Percentiles rank a stretch among this genome's conserved stretches.
Evolutionary conservation across 1,140 invertebrate species (phyloP).

Genomic region (Eurosta solidaginis): DNA sequence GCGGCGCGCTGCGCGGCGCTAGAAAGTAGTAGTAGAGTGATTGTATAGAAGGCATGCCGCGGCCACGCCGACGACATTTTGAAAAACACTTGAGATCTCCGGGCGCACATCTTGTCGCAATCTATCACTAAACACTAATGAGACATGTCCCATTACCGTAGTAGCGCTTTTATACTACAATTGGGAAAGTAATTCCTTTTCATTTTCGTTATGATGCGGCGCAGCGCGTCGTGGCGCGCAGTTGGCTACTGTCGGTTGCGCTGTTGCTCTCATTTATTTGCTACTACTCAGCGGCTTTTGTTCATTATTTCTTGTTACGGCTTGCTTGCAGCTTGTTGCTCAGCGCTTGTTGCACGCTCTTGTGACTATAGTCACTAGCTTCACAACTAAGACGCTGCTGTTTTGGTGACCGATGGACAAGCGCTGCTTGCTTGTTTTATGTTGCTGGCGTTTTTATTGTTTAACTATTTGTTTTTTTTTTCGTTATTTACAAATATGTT

Average conservation of each 20-base stretch:
- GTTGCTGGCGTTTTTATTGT: background rate
- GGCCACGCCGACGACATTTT: slow-evolving; percentile 11
- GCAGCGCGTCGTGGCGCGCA: background rate
- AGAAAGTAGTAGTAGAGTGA: slow-evolving; percentile 9
- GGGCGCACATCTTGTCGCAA: slow-evolving; percentile 57
- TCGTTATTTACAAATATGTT: slow-evolving; percentile 1
- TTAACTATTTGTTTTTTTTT: background rate
- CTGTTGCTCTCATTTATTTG: background rate
- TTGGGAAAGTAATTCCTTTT: slow-evolving; percentile 56
- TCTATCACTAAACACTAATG: slow-evolving; percentile 59
- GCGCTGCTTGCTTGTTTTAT: background rate
- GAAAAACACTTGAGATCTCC: slow-evolving; percentile 45
- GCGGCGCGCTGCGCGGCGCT: background rate
- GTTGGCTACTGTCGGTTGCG: background rate
- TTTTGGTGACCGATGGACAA: background rate
- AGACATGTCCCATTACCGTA: slow-evolving; percentile 58
- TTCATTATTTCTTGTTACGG: no score
- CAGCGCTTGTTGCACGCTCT: background rate
- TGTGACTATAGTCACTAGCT: background rate
- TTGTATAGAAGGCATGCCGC: slow-evolving; percentile 13
- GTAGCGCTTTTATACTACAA: slow-evolving; percentile 56
- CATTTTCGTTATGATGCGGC: slow-evolving; percentile 12
- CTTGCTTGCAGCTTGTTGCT: background rate
- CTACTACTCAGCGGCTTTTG: background rate
- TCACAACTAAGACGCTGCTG: background rate